Percentiles rank a stretch among this genome's conserved stretches.
Evolutionary conservation across 2,888 invertebrate genomes (phyloP).

Genomic region (Unio delphinus): DNA sequence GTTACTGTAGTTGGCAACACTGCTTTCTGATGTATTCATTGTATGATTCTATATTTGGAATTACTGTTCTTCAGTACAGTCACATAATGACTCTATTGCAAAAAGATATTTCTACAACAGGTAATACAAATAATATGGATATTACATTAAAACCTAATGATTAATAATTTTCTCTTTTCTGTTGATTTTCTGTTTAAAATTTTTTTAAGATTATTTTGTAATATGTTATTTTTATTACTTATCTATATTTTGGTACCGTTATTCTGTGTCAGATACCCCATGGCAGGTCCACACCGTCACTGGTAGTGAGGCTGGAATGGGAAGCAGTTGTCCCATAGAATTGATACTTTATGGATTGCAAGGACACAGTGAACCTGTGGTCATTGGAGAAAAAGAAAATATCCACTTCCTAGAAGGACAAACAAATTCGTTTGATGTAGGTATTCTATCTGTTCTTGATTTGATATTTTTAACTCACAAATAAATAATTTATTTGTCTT

Average conservation of each 20-base stretch:
- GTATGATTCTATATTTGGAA: too few species aligned
- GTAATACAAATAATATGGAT: too few species aligned
- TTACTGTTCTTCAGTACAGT: too few species aligned
- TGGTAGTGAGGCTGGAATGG: slow-evolving; percentile 38
- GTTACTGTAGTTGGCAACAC: too few species aligned
- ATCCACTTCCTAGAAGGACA: slow-evolving; percentile 36
- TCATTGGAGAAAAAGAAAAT: slow-evolving; percentile 37
- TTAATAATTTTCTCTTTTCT: background rate
- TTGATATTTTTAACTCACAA: background rate
- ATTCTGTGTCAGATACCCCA: slow-evolving; percentile 19
- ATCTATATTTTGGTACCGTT: slow-evolving; percentile 3
- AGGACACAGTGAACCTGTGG: slow-evolving; percentile 36
- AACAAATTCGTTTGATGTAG: slow-evolving; percentile 46
- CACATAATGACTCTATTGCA: too few species aligned
- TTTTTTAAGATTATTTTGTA: background rate
- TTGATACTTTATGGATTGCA: slow-evolving; percentile 52
- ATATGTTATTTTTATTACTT: background rate
- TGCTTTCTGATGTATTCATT: too few species aligned
- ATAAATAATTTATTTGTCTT: background rate
- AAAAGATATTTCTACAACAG: too few species aligned
- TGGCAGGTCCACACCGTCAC: slow-evolving; percentile 49
- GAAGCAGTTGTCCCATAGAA: slow-evolving; percentile 34
- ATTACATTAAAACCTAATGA: background rate
- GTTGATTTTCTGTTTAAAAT: background rate
- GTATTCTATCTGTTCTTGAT: slow-evolving; percentile 3